These are phyloP conservation scores for Fukomys damarensis DNA, from an alignment of 2,113 vertebrate species.

Conservation along the genomic window DNA sequence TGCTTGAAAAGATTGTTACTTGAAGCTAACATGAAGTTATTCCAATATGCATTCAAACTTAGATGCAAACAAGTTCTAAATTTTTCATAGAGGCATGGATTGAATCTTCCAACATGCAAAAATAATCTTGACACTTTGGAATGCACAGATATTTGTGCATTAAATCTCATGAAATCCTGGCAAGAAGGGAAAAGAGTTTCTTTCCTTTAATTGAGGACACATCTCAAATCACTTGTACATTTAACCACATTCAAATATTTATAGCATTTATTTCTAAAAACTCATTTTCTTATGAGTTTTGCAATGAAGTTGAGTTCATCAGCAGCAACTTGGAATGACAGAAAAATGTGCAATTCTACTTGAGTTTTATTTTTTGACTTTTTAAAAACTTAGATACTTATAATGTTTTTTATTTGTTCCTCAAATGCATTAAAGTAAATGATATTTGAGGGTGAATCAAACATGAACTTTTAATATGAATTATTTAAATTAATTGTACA, in stretches of 20 bases:
- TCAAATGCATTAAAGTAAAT: constrained; percentile 34
- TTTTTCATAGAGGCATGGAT: constrained; percentile 73
- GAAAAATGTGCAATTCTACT: constrained; percentile 30
- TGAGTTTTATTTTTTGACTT: constrained; percentile 43
- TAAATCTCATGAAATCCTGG: constrained; percentile 50
- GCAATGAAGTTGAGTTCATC: constrained; percentile 37
- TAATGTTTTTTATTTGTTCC: neutral
- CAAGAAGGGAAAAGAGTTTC: neutral
- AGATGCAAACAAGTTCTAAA: constrained; percentile 80
- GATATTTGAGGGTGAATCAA: neutral
- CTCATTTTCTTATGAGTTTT: constrained; percentile 6
- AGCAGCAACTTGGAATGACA: neutral
- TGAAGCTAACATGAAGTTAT: constrained; percentile 80
- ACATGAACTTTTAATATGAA: neutral
- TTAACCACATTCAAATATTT: constrained; percentile 51
- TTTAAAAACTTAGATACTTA: neutral
- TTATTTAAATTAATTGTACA: constrained; percentile 34
- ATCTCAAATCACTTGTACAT: constrained; percentile 15
- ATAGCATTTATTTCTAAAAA: constrained; percentile 41
- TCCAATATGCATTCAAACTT: constrained; percentile 78
- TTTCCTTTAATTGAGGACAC: constrained; percentile 20
- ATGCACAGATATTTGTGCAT: constrained; percentile 12
- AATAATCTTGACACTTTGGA: constrained; percentile 67
- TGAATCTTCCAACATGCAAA: constrained; percentile 73
- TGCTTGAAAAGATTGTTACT: constrained; percentile 81